These are phyloP conservation scores for Copidosoma aretas DNA, from an alignment of 2,888 invertebrate genomes.

Conservation along the genomic window DNA sequence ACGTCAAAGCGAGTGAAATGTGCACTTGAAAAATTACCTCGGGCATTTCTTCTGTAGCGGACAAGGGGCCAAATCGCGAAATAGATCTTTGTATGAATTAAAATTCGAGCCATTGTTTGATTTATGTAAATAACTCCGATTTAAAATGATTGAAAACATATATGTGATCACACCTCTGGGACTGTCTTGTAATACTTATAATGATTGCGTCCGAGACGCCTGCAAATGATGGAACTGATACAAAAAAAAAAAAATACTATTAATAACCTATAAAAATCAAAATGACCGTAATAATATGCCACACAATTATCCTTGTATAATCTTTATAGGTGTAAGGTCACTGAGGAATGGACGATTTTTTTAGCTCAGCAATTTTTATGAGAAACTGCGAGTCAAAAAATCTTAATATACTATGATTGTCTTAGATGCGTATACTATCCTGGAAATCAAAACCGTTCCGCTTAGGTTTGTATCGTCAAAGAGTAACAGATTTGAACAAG, in stretches of 20 bases:
- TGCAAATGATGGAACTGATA: slow-evolving; percentile 1
- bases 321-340: not conserved
- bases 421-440: not conserved
- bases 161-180: slow-evolving; percentile 25
- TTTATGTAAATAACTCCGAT: slow-evolving; percentile 42
- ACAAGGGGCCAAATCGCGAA: slow-evolving; percentile 56
- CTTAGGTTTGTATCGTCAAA: slow-evolving; percentile 13
- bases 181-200: slow-evolving; percentile 29
- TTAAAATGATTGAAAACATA: slow-evolving; percentile 5
- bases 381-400: not conserved
- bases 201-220: slow-evolving; percentile 16
- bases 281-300: slow-evolving; percentile 11
- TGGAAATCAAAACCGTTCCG: slow-evolving; percentile 14
- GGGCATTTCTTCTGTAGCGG: slow-evolving; percentile 49
- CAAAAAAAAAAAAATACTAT: not conserved
- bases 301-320: slow-evolving; percentile 13
- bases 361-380: not conserved
- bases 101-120: slow-evolving; percentile 38
- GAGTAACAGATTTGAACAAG: not conserved
- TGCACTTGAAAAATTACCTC: slow-evolving; percentile 26
- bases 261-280: slow-evolving; percentile 20
- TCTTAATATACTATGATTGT: not conserved
- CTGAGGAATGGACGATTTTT: not conserved
- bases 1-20: slow-evolving; percentile 12
- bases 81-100: slow-evolving; percentile 43